Conservation (phyloP, 1,140 invertebrate species). For the Aphis gossypii region DNA sequence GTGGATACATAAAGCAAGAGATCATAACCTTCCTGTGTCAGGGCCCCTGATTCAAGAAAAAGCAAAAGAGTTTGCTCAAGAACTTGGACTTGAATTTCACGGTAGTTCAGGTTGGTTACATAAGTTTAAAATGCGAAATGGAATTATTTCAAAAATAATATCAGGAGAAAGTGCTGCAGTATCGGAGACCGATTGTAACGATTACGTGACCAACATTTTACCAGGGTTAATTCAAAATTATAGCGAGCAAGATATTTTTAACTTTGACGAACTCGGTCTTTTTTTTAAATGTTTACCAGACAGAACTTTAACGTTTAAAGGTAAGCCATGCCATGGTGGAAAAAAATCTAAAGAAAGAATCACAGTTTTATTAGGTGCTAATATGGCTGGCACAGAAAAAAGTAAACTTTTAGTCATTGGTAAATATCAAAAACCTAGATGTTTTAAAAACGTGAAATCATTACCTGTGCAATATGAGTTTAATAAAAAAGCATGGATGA, state of each 20-base stretch:
- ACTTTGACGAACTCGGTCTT: background rate
- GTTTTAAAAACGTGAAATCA: too few relatives aligned
- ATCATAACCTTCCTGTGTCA: background rate
- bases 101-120: background rate
- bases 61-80: background rate
- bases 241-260: slow-evolving; percentile 7
- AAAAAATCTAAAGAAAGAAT: slow-evolving; percentile 1
- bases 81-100: background rate
- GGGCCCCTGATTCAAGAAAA: background rate
- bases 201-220: slow-evolving; percentile 7
- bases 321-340: background rate
- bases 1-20: background rate
- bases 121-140: background rate
- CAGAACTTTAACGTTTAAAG: background rate
- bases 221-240: background rate
- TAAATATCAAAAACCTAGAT: too few relatives aligned
- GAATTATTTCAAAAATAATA: slow-evolving; percentile 3
- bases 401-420: too few relatives aligned
- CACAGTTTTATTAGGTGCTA: background rate
- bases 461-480: too few relatives aligned
- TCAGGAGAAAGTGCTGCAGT: background rate
- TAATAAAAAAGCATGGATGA: too few relatives aligned
- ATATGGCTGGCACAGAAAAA: too few relatives aligned
- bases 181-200: background rate
- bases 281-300: background rate